These are phyloP conservation scores for Eilema depressum DNA, from an alignment of 2,888 invertebrate genomes.

Conservation along the genomic window DNA sequence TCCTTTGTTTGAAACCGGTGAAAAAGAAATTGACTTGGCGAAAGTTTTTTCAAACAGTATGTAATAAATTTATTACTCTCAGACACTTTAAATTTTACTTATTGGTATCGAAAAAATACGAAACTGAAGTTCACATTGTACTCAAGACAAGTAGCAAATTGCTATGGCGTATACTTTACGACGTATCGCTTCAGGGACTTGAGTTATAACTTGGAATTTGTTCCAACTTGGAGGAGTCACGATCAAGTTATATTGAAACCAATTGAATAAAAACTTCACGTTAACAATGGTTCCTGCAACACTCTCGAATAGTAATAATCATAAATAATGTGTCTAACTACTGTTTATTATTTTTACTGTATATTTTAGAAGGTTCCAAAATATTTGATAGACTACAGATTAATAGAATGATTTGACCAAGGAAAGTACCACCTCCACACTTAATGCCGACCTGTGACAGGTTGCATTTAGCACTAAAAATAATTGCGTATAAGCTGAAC, in stretches of 20 bases:
- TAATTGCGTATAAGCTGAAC: too few relatives aligned
- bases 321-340: not conserved
- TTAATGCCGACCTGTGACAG: too few relatives aligned
- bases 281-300: not conserved
- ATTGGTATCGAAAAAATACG: slow-evolving; percentile 1
- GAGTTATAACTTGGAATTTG: slow-evolving; percentile 23
- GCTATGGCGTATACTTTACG: slow-evolving; percentile 6
- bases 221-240: not conserved
- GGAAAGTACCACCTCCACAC: too few relatives aligned
- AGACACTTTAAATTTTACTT: slow-evolving; percentile 5
- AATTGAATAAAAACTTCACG: not conserved
- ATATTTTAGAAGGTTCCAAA: too few relatives aligned
- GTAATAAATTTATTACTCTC: not conserved
- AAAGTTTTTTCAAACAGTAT: slow-evolving; percentile 2
- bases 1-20: not conserved
- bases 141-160: slow-evolving; percentile 4
- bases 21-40: too few relatives aligned
- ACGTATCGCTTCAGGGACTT: not conserved
- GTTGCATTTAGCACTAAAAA: too few relatives aligned
- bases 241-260: not conserved
- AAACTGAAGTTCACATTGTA: not conserved
- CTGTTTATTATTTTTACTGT: not conserved
- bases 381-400: not conserved
- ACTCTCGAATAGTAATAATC: too few relatives aligned
- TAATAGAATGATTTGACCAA: not conserved